A percentile compares a stretch with the other conserved stretches of the same genome.
These are phyloP conservation scores for Acanthaster planci DNA, from an alignment of 35 echinoderm and acorn worm species.

Conservation along the genomic window DNA sequence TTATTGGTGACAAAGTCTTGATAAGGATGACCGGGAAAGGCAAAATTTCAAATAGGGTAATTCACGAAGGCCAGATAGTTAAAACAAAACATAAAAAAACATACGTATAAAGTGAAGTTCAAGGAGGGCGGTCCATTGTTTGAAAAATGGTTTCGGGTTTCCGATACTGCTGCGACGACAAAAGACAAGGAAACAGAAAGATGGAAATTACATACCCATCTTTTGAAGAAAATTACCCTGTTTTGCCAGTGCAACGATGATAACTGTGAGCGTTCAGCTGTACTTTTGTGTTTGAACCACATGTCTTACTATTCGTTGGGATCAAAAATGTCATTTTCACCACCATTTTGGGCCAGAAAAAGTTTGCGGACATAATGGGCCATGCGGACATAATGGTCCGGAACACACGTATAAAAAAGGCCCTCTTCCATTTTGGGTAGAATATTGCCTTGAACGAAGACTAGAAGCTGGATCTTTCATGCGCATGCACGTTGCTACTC, in stretches of 20 bases:
- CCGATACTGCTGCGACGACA: neutral
- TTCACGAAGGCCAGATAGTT: neutral
- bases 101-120: neutral
- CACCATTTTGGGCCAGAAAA: too few relatives aligned
- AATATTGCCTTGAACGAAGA: too few relatives aligned
- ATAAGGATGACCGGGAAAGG: too few relatives aligned
- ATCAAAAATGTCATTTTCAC: too few relatives aligned
- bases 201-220: neutral
- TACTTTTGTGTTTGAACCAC: neutral
- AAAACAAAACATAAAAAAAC: neutral
- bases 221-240: neutral
- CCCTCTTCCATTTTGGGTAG: too few relatives aligned
- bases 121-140: neutral
- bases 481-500: too few relatives aligned
- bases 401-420: too few relatives aligned
- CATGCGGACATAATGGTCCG: too few relatives aligned
- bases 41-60: neutral
- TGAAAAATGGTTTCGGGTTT: neutral
- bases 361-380: too few relatives aligned
- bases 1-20: neutral
- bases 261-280: too few relatives aligned
- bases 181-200: neutral
- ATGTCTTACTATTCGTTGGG: too few relatives aligned
- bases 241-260: neutral
- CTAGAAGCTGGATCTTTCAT: too few relatives aligned